Percentiles rank a stretch among this genome's conserved stretches.
Evolutionary conservation across 2,113 vertebrate species (phyloP).

Genomic region (Dicaeum eximium): DNA sequence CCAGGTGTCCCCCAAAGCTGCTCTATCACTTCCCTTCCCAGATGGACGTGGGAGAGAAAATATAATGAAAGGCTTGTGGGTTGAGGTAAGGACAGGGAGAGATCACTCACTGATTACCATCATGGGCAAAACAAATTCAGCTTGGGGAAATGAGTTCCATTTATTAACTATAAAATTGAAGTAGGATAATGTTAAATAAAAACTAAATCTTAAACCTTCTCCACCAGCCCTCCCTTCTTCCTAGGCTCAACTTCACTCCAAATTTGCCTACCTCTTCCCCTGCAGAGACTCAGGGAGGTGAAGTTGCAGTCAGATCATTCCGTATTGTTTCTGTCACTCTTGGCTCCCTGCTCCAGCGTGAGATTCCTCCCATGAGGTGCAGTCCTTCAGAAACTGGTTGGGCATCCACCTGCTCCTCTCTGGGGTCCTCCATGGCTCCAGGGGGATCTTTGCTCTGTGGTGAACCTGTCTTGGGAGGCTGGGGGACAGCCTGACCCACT

Average conservation of each 20-base stretch:
- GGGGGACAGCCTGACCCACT: accelerated
- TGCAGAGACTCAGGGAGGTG: neutral
- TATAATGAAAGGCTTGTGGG: neutral
- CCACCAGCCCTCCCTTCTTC: neutral
- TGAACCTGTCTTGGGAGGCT: neutral
- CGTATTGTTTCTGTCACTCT: accelerated
- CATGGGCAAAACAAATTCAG: neutral
- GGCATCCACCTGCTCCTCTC: neutral
- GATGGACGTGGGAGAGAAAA: neutral
- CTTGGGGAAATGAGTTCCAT: neutral
- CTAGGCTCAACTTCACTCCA: neutral
- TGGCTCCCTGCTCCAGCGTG: accelerated
- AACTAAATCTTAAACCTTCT: neutral
- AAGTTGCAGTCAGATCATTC: neutral
- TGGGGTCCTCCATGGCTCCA: neutral
- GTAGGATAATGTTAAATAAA: neutral
- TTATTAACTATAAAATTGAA: neutral
- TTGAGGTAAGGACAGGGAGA: neutral
- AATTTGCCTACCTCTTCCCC: neutral
- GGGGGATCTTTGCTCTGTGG: neutral
- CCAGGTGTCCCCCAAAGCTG: neutral
- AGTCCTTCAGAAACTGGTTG: neutral
- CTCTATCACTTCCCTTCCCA: neutral
- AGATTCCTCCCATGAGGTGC: neutral
- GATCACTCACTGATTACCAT: neutral